These are phyloP conservation scores for Drosophila meridiana DNA, from an alignment of 2,888 invertebrate genomes.

Conservation along the genomic window DNA sequence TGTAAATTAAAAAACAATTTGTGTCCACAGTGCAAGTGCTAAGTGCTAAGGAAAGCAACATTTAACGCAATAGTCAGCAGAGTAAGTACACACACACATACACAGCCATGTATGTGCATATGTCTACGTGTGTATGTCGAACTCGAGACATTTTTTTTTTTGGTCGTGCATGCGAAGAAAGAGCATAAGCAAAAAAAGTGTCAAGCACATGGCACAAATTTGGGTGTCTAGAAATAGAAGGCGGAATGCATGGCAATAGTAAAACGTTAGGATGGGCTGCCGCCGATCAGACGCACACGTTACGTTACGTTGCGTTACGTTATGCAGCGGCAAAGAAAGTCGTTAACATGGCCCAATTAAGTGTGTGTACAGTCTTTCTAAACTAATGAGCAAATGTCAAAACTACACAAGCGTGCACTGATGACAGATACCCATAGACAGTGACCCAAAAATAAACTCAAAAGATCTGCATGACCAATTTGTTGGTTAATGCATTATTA, in stretches of 20 bases:
- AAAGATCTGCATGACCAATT: slow-evolving; percentile 20
- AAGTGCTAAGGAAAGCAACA: slow-evolving; percentile 12
- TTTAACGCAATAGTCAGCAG: slow-evolving; percentile 26
- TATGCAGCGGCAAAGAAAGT: slow-evolving; percentile 48
- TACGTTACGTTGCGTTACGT: slow-evolving; percentile 43
- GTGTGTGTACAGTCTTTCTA: slow-evolving; percentile 5
- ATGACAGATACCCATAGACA: slow-evolving; percentile 10
- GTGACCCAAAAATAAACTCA: slow-evolving; percentile 20
- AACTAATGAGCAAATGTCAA: slow-evolving; percentile 26
- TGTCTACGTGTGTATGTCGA: slow-evolving; percentile 12
- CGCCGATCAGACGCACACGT: slow-evolving; percentile 27
- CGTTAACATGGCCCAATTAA: slow-evolving; percentile 8
- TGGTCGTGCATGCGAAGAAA: slow-evolving; percentile 15
- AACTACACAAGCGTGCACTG: slow-evolving; percentile 19
- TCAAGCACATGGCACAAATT: slow-evolving; percentile 61
- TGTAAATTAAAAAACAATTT: slow-evolving; percentile 10
- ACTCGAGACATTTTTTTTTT: slow-evolving; percentile 10
- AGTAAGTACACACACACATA: slow-evolving; percentile 33
- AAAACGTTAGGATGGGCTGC: not conserved
- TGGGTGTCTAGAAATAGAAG: slow-evolving; percentile 61
- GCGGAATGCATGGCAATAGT: slow-evolving; percentile 36
- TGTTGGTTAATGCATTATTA: slow-evolving; percentile 48
- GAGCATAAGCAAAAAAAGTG: slow-evolving; percentile 27
- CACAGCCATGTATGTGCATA: not conserved
- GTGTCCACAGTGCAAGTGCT: slow-evolving; percentile 28